A percentile compares a stretch with the other conserved stretches of the same genome.
These are phyloP conservation scores for Yponomeuta cagnagella DNA, from an alignment of 2,888 invertebrate species.

Conservation along the genomic window DNA sequence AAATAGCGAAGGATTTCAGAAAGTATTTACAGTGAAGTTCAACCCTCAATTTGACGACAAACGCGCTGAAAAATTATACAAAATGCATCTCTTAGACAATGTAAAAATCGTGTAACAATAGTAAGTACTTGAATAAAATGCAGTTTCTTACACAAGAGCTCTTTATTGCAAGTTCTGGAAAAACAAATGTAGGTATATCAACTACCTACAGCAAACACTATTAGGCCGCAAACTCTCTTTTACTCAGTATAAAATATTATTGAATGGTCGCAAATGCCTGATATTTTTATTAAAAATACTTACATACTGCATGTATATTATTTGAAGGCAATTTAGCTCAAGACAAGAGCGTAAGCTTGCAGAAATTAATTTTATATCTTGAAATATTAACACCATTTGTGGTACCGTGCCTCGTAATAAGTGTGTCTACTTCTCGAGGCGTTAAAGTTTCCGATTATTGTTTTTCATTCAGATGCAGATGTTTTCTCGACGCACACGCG, in stretches of 20 bases:
- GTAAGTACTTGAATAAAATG: too few species aligned
- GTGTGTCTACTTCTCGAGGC: too few species aligned
- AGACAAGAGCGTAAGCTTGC: background rate
- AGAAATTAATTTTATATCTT: background rate
- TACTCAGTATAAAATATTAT: background rate
- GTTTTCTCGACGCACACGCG: too few species aligned
- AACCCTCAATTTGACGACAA: constrained; percentile 83
- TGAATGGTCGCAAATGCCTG: background rate
- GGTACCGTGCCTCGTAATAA: too few species aligned
- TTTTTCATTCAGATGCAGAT: too few species aligned
- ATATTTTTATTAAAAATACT: background rate
- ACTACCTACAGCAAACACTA: constrained; percentile 4
- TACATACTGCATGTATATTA: background rate
- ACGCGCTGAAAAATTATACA: constrained; percentile 83
- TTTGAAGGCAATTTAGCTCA: background rate
- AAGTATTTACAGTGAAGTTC: constrained; percentile 89
- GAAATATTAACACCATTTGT: background rate
- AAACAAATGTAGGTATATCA: background rate
- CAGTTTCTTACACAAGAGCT: background rate
- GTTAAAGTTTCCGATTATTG: too few species aligned
- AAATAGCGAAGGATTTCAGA: constrained; percentile 87
- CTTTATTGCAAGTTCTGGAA: background rate
- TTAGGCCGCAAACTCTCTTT: constrained; percentile 5
- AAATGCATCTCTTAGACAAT: constrained; percentile 85
- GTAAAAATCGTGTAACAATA: constrained; percentile 37